Conservation (phyloP, 2,888 invertebrate species). For the Suillia variegata region DNA sequence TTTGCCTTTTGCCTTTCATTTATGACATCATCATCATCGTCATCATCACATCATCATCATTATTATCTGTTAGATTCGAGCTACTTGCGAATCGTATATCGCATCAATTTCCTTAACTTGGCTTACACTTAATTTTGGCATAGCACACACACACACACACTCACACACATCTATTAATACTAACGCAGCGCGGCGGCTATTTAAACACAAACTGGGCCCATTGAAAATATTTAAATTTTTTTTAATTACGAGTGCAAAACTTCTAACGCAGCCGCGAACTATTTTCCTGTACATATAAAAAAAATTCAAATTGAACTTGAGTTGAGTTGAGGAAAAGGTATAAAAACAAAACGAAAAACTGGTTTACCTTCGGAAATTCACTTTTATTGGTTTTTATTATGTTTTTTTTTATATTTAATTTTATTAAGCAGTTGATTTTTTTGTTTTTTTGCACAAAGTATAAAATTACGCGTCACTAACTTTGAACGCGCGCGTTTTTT, state of each 20-base stretch:
- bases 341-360: not conserved
- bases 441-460: not conserved
- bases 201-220: too few relatives aligned
- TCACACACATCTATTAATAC: not conserved
- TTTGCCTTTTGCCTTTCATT: not conserved
- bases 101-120: not conserved
- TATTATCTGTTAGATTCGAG: too few relatives aligned
- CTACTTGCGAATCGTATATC: too few relatives aligned
- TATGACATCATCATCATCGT: not conserved
- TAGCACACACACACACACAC: not conserved
- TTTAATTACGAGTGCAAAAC: too few relatives aligned
- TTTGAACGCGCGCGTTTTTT: too few relatives aligned
- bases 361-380: slow-evolving; percentile 2
- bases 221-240: too few relatives aligned
- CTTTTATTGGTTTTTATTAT: too few relatives aligned
- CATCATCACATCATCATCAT: not conserved
- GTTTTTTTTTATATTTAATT: not conserved
- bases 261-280: too few relatives aligned
- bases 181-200: too few relatives aligned
- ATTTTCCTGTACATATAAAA: too few relatives aligned
- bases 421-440: not conserved
- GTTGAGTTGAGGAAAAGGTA: not conserved
- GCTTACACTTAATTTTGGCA: not conserved
- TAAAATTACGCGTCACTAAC: not conserved
- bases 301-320: slow-evolving; percentile 2